Evolutionary conservation across 2,113 vertebrate species (phyloP).

Genomic region (Ia io): DNA sequence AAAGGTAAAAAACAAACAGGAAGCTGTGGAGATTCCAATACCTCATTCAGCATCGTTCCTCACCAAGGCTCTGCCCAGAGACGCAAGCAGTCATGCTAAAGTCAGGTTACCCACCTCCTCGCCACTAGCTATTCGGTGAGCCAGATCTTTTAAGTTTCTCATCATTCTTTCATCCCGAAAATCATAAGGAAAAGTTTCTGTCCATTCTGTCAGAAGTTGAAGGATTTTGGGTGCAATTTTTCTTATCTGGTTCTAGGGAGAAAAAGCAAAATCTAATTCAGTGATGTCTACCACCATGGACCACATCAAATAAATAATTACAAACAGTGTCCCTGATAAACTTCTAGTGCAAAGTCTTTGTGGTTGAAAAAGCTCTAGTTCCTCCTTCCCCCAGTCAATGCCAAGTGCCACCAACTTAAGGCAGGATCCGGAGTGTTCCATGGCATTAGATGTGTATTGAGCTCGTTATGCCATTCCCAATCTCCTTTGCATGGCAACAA

Average conservation of each 20-base stretch:
- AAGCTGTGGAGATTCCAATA: background rate
- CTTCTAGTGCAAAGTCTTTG: background rate
- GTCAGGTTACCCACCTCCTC: slow-evolving; percentile 88
- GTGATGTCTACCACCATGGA: background rate
- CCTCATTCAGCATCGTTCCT: background rate
- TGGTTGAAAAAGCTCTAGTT: background rate
- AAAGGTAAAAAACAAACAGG: background rate
- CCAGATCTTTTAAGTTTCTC: slow-evolving; percentile 92
- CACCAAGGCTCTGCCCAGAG: background rate
- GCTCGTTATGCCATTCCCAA: background rate
- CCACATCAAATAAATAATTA: background rate
- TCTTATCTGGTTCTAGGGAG: slow-evolving; percentile 83
- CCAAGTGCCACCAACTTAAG: background rate
- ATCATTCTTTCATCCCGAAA: slow-evolving; percentile 95
- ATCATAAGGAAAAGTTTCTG: slow-evolving; percentile 94
- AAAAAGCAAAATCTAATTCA: slow-evolving; percentile 26
- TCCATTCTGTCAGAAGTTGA: slow-evolving; percentile 94
- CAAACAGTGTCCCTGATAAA: background rate
- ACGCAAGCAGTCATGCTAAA: background rate
- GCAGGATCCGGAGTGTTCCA: background rate
- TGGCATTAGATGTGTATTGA: background rate
- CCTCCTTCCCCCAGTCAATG: too few relatives aligned
- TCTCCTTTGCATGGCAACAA: background rate
- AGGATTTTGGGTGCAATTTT: slow-evolving; percentile 93
- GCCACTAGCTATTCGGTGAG: slow-evolving; percentile 86